Conservation (phyloP, 2,888 invertebrate species). For the Apamea crenata region DNA sequence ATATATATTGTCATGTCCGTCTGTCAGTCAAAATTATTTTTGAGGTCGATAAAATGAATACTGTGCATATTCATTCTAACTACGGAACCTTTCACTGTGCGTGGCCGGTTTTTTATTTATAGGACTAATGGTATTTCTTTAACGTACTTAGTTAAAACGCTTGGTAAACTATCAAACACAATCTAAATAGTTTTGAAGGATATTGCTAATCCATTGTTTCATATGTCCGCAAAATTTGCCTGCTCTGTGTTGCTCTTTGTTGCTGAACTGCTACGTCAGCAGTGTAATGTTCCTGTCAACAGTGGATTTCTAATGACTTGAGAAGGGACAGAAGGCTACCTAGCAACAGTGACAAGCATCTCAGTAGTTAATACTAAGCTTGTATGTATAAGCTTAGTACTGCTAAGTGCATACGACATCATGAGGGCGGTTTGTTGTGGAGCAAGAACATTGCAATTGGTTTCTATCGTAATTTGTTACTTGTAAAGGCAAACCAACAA, state of each 20-base stretch:
- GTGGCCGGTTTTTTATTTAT: background rate
- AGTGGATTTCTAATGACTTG: background rate
- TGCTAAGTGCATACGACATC: background rate
- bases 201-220: too few relatives aligned
- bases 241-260: too few relatives aligned
- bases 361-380: background rate
- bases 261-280: background rate
- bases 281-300: background rate
- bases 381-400: background rate
- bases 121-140: background rate
- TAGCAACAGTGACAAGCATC: background rate
- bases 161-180: too few relatives aligned
- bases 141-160: background rate
- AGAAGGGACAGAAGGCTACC: constrained; percentile 11
- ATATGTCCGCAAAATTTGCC: too few relatives aligned
- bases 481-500: background rate
- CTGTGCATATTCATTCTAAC: background rate
- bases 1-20: too few relatives aligned
- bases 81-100: too few relatives aligned
- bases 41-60: background rate
- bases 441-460: background rate
- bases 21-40: background rate
- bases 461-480: background rate
- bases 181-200: too few relatives aligned
- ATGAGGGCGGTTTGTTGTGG: background rate